Conservation (phyloP, 2,888 invertebrate species). For the Camponotus fellah region DNA sequence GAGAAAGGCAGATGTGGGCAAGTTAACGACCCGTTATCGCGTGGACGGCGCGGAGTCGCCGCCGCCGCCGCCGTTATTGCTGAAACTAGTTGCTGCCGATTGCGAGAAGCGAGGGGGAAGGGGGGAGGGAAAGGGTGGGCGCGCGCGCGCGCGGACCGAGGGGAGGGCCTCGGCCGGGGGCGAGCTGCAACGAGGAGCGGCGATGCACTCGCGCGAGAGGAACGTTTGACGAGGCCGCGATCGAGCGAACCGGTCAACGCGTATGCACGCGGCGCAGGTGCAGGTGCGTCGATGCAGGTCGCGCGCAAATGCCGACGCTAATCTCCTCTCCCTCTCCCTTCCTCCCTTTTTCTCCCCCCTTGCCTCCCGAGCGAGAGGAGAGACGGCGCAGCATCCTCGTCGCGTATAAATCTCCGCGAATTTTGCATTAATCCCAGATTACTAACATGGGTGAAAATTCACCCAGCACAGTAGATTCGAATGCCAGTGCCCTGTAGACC, state of each 20-base stretch:
- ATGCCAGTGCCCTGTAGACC: no score
- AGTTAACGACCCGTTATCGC: constrained; percentile 84
- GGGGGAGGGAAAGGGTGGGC: background rate
- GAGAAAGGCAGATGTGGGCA: constrained; percentile 83
- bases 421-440: background rate
- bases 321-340: background rate
- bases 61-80: constrained; percentile 57
- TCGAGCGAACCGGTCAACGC: constrained; percentile 45
- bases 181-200: constrained; percentile 31
- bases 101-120: constrained; percentile 54
- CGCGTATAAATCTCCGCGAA: constrained; percentile 1
- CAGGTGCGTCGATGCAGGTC: constrained; percentile 51
- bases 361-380: background rate
- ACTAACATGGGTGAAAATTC: no score
- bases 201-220: constrained; percentile 52
- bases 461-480: no score
- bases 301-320: constrained; percentile 12
- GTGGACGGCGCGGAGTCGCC: constrained; percentile 60
- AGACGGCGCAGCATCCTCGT: background rate
- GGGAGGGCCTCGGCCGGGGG: background rate
- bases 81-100: constrained; percentile 77
- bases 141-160: background rate
- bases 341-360: no score
- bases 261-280: constrained; percentile 24
- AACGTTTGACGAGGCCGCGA: constrained; percentile 39